Evolutionary conservation across 1,140 invertebrate species (phyloP).

Genomic region (Drosophila leontia): DNA sequence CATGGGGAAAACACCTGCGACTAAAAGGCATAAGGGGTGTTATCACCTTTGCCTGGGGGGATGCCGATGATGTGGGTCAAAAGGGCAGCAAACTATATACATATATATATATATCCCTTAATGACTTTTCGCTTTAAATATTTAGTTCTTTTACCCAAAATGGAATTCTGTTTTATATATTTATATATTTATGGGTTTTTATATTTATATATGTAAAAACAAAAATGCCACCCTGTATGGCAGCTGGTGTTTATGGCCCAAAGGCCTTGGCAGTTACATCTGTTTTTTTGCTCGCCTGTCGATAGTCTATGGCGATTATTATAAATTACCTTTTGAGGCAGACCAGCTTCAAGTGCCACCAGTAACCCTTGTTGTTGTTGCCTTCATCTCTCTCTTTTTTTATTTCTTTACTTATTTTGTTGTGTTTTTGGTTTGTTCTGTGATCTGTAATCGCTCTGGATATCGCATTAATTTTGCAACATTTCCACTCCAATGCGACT

Average conservation of each 20-base stretch:
- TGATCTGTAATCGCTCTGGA: slow-evolving; percentile 52
- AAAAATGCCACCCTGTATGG: slow-evolving; percentile 27
- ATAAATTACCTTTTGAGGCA: slow-evolving; percentile 61
- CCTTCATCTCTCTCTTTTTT: not conserved
- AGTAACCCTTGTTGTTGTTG: slow-evolving; percentile 32
- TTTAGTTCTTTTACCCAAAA: not conserved
- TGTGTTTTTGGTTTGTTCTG: slow-evolving; percentile 19
- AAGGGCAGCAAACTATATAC: not conserved
- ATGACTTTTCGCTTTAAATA: slow-evolving; percentile 14
- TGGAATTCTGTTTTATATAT: not conserved
- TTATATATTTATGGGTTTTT: not conserved
- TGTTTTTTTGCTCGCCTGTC: slow-evolving; percentile 28
- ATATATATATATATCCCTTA: not conserved
- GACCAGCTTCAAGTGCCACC: slow-evolving; percentile 27
- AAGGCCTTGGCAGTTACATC: slow-evolving; percentile 34
- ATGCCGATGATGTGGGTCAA: slow-evolving; percentile 13
- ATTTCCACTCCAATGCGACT: slow-evolving; percentile 48
- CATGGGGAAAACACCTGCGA: slow-evolving; percentile 32
- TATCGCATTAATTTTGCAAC: slow-evolving; percentile 66
- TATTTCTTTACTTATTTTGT: not conserved
- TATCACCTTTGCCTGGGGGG: slow-evolving; percentile 2
- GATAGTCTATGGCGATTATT: slow-evolving; percentile 59
- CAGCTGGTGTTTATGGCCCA: slow-evolving; percentile 48
- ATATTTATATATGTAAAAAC: not conserved
- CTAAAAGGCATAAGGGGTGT: slow-evolving; percentile 27